Evolutionary conservation across 2,113 vertebrate species (phyloP), one percentile per base, ranked within the genome.

Genomic region (Ictalurus punctatus): DNA sequence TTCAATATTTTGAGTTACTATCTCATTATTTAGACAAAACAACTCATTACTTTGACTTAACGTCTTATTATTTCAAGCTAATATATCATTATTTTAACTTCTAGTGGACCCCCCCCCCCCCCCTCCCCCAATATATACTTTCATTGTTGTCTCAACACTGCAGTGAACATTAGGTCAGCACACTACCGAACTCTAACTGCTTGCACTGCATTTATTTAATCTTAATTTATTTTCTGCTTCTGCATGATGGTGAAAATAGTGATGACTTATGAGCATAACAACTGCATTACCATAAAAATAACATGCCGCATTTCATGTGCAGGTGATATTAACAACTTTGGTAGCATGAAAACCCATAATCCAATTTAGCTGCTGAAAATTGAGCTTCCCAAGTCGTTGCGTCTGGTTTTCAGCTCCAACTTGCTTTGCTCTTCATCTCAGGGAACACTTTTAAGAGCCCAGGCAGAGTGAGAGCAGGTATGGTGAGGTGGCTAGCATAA

Each of bases 271-370:
- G 91, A 93, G 90, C 92, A 87, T 90, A 69, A 89, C 80, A 86
- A 63, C 79, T 83, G 74, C 86, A 94, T 94, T 94, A 93, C 87
- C 93, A 94, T 93, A 92, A 91, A 93, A 94, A 94, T 93, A 91
- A 91, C 92, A 76, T 90, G 17, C 69, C 86, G 88, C 88, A 87
- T 81, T 76, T 89, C 61, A 69, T 56, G 79, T 12, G 12, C 79
- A 86, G 79, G 79, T 86, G 85, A 74, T 76, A 86, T 74, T 92
- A 93, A 92, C 91, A 91, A 90, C 85, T 89, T 88, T 71, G 56
- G 54, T 19, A 92, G 84, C 83, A 86, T 90, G 61, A 86, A 67
- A 81, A 44, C 19, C 52, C 21, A 83, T 82, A 92, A 88, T 90
- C 82, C 88, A 56, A 83, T 88, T 88, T 88, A 83, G 30, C 7